Conservation (phyloP, 2,888 invertebrate species). For the Nudaria mundana region DNA sequence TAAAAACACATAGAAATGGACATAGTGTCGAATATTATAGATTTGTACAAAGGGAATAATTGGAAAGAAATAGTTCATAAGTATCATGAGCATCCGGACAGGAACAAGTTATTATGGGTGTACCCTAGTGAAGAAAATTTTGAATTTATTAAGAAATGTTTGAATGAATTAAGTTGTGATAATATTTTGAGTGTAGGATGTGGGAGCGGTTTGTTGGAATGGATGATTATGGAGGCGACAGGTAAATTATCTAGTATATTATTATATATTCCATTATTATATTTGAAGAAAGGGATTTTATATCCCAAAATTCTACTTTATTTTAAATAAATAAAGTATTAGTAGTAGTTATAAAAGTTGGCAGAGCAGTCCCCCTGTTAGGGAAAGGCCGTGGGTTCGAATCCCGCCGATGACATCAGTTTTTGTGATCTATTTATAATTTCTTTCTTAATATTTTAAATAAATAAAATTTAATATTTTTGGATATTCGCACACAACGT, state of each 20-base stretch:
- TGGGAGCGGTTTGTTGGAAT: constrained; percentile 91
- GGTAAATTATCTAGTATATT: constrained; percentile 69
- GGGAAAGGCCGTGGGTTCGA: too few species aligned
- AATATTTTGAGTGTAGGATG: constrained; percentile 87
- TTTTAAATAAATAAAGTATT: too few species aligned
- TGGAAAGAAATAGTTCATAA: constrained; percentile 72
- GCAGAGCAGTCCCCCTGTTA: too few species aligned
- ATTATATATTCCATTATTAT: too few species aligned
- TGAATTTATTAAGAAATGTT: constrained; percentile 72
- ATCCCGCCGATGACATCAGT: too few species aligned
- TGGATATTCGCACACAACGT: too few species aligned
- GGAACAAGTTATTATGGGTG: constrained; percentile 85
- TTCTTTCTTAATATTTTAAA: too few species aligned
- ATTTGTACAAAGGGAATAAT: constrained; percentile 59
- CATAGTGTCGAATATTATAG: constrained; percentile 58
- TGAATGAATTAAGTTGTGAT: constrained; percentile 64
- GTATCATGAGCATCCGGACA: constrained; percentile 73
- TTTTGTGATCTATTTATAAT: too few species aligned
- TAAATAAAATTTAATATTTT: too few species aligned
- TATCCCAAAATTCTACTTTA: too few species aligned
- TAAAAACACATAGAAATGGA: constrained; percentile 46
- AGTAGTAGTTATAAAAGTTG: too few species aligned
- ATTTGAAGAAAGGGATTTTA: too few species aligned
- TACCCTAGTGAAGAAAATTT: constrained; percentile 86
- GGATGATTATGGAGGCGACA: constrained; percentile 85